These are phyloP conservation scores for Tricholaema leucomelas DNA, from an alignment of 2,113 vertebrate species.

Conservation along the genomic window DNA sequence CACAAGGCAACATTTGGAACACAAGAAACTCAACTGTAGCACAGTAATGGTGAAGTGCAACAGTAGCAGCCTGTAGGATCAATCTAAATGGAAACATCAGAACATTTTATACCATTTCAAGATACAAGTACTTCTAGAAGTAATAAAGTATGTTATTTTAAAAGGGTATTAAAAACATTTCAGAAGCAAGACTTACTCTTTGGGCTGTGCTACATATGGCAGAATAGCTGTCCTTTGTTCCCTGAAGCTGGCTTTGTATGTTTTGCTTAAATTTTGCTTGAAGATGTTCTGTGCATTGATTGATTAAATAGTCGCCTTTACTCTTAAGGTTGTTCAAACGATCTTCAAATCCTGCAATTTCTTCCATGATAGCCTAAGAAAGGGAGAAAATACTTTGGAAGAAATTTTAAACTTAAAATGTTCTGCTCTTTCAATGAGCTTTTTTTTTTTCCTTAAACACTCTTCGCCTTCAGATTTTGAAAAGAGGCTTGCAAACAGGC, in stretches of 20 bases:
- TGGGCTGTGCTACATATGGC: conserved; percentile 97
- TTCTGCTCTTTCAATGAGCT: background rate
- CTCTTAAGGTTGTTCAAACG: conserved; percentile 83
- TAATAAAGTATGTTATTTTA: background rate
- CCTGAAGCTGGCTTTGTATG: conserved; percentile 89
- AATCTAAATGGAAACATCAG: background rate
- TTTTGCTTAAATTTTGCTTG: conserved; percentile 90
- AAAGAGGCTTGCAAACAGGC: background rate
- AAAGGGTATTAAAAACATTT: background rate
- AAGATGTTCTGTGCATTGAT: conserved; percentile 86
- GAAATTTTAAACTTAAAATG: background rate
- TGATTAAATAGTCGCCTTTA: conserved; percentile 85
- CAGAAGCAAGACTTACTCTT: conserved; percentile 81
- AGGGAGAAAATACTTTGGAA: background rate
- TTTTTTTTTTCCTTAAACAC: background rate
- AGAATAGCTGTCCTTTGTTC: conserved; percentile 92
- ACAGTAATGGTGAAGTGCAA: background rate
- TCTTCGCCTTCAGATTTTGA: background rate
- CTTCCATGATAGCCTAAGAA: conserved; percentile 95
- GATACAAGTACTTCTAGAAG: background rate
- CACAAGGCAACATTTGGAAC: background rate
- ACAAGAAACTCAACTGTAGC: background rate
- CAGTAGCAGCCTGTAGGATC: background rate
- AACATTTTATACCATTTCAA: background rate
- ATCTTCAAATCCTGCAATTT: conserved; percentile 95